A percentile compares a stretch with the other conserved stretches of the same genome.
These are phyloP conservation scores for Dasypogon diadema DNA, from an alignment of 2,888 invertebrate genomes.

Conservation along the genomic window DNA sequence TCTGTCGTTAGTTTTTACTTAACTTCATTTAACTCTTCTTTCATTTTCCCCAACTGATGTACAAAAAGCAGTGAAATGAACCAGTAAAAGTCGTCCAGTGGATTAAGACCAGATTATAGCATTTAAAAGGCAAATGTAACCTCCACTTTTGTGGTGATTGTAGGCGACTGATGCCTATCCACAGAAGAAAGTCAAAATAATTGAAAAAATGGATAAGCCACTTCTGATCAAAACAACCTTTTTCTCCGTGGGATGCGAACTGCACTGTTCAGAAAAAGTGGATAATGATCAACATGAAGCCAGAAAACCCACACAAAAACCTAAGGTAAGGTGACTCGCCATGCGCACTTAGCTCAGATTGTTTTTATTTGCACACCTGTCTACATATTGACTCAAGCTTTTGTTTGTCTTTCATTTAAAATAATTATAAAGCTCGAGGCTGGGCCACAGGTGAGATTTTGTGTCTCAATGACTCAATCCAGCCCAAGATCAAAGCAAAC, in stretches of 20 bases:
- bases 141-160: background rate
- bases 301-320: slow-evolving; percentile 27
- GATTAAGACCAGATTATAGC: too few relatives aligned
- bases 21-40: too few relatives aligned
- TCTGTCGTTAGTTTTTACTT: too few relatives aligned
- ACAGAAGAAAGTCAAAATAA: slow-evolving; percentile 24
- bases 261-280: slow-evolving; percentile 12
- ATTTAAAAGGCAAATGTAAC: background rate
- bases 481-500: slow-evolving; percentile 26
- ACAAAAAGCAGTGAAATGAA: too few relatives aligned
- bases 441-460: slow-evolving; percentile 29
- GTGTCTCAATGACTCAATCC: slow-evolving; percentile 42
- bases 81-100: too few relatives aligned
- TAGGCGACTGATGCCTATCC: slow-evolving; percentile 25
- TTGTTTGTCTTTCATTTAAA: slow-evolving; percentile 46
- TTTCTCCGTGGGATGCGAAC: background rate
- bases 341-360: slow-evolving; percentile 32
- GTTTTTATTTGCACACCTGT: slow-evolving; percentile 50
- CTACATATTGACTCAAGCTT: slow-evolving; percentile 49
- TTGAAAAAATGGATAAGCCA: background rate
- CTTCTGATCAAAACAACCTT: background rate
- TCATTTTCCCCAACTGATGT: too few relatives aligned
- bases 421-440: slow-evolving; percentile 38
- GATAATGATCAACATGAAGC: slow-evolving; percentile 22
- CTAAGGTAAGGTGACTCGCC: slow-evolving; percentile 35